Base-by-base conservation (phyloP, 2,888 invertebrate species). In the Psylliodes chrysocephalus region DNA sequence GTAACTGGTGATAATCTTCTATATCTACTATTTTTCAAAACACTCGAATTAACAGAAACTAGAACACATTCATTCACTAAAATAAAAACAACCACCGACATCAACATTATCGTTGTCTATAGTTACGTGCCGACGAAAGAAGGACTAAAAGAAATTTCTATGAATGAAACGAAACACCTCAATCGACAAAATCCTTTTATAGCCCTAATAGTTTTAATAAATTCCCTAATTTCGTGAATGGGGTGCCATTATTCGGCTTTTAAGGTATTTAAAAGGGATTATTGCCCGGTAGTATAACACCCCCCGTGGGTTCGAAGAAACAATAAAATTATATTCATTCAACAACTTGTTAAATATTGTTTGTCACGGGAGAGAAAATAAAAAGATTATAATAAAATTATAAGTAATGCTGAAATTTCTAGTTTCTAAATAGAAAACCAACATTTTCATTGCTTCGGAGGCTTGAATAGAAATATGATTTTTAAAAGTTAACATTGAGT, bases 181-280 rank as follows among this genome's bases (percentile, higher is more conserved):
- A 47, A 47, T 22, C n/a, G 14, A 25, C 47, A 25, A 17, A n/a
- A 47, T 22, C 14, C 47, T 47, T 47, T 47, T 47, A 47, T 14
- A 12, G 47, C 1, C 17, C 10, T 25, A 47, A 47, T 47, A 47
- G 25, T 22, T 47, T 47, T 10, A 47, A 38, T 17, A 47, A 47
- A 47, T 22, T n/a, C 47, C 25, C 2, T 47, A 47, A 47, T 47
- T 22, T 47, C 12, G 1, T 47, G 47, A 47, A 47, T 47, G 25
- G 25, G 47, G 25, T 4, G 12, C 2, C 8, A 25, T 19, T 47
- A 14, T 7, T n/a, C 17, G 22, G 22, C 22, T n/a, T 25, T n/a
- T 47, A 3, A 25, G n/a, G 47, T 12, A 12, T n/a, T n/a, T 19
- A 47, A 47, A 47, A 5, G 47, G 19, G 15, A 44, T 22, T 22